Percentiles rank a stretch among this genome's conserved stretches.
phyloP scores from a whole-genome alignment of 2,888 invertebrate genomes.

The Caenorhabditis sp. region DNA sequence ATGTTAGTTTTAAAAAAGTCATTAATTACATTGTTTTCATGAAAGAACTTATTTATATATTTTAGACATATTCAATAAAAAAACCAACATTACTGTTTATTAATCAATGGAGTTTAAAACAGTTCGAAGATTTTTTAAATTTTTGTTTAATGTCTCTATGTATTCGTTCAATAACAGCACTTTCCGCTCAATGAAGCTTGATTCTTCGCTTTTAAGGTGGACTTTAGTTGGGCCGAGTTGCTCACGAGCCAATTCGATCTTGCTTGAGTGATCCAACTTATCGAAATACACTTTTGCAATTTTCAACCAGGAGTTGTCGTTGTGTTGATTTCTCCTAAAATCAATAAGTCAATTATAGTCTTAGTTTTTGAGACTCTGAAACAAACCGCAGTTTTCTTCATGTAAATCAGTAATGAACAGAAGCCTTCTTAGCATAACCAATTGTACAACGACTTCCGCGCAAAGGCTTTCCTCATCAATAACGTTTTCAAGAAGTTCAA shows the following conservation, averaged over 20 bases:
- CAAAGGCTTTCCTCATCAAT: constrained; percentile 15
- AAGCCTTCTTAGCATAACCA: constrained; percentile 16
- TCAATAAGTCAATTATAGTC: constrained; percentile 14
- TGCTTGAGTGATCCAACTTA: constrained; percentile 16
- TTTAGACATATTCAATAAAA: too few relatives aligned
- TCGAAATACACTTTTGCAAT: constrained; percentile 16
- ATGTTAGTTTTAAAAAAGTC: too few relatives aligned
- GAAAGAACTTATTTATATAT: too few relatives aligned
- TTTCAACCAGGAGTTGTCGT: constrained; percentile 25
- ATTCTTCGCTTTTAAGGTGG: constrained; percentile 10
- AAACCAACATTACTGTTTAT: too few relatives aligned
- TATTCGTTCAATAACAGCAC: constrained; percentile 10
- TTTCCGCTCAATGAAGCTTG: not conserved
- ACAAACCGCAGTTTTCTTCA: constrained; percentile 26
- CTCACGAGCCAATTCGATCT: constrained; percentile 21
- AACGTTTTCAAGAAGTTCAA: constrained; percentile 16
- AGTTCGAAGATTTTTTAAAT: constrained; percentile 20
- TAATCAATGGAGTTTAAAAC: constrained; percentile 16
- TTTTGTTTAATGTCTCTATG: constrained; percentile 20
- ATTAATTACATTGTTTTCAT: too few relatives aligned
- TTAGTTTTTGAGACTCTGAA: constrained; percentile 22
- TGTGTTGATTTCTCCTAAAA: constrained; percentile 19
- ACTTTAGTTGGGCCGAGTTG: constrained; percentile 15
- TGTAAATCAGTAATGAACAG: constrained; percentile 20
- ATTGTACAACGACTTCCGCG: constrained; percentile 23